A percentile compares a stretch with the other conserved stretches of the same genome.
phyloP scores from a whole-genome alignment of 1,140 invertebrate genomes.

The Drosophila albomicans region DNA sequence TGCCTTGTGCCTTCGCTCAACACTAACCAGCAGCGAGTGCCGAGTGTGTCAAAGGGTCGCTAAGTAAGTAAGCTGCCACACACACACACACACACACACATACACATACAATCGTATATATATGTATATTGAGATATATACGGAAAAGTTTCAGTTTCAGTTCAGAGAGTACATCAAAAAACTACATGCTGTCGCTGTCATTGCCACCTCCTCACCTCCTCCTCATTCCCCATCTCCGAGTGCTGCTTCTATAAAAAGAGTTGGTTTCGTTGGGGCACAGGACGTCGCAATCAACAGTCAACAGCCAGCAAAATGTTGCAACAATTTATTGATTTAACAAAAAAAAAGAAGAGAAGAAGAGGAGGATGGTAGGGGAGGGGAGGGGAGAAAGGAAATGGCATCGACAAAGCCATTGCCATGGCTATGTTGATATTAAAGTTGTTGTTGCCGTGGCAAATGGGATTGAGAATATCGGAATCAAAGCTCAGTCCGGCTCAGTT shows the following conservation, averaged over 20 bases:
- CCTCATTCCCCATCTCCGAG: neutral
- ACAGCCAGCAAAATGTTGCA: slow-evolving; percentile 50
- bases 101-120: slow-evolving; percentile 14
- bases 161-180: slow-evolving; percentile 55
- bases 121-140: slow-evolving; percentile 10
- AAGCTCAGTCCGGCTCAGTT: slow-evolving; percentile 50
- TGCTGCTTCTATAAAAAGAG: slow-evolving; percentile 17
- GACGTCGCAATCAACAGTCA: slow-evolving; percentile 40
- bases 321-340: slow-evolving; percentile 68
- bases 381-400: slow-evolving; percentile 19
- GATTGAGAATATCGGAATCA: slow-evolving; percentile 48
- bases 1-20: slow-evolving; percentile 1
- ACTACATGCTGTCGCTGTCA: slow-evolving; percentile 39
- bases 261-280: slow-evolving; percentile 9
- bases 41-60: slow-evolving; percentile 72
- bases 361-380: too few relatives aligned
- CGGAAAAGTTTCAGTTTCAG: slow-evolving; percentile 64
- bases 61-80: slow-evolving; percentile 65
- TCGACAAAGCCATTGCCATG: slow-evolving; percentile 51
- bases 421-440: slow-evolving; percentile 33
- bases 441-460: slow-evolving; percentile 49
- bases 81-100: slow-evolving; percentile 30
- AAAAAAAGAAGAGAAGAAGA: too few relatives aligned
- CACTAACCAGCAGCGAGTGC: neutral
- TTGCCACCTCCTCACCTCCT: neutral